Percentiles rank a stretch among this genome's conserved stretches.
Conservation (phyloP, 2,113 vertebrate genomes). For the Heptranchias perlo region DNA sequence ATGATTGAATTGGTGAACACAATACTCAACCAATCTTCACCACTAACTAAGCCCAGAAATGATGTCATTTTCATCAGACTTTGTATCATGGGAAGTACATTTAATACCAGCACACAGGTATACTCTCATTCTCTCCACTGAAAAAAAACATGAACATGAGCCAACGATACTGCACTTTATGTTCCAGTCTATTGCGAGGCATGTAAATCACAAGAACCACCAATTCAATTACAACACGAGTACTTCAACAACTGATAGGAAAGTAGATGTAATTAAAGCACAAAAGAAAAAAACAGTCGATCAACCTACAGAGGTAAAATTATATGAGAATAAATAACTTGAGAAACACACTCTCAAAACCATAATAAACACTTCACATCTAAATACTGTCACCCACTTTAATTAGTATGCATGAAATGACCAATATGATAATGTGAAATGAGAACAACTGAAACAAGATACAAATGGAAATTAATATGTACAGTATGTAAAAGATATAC, state of each 20-base stretch:
- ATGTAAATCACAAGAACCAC: background rate
- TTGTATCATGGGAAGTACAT: background rate
- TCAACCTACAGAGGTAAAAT: background rate
- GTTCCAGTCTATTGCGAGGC: constrained; percentile 2
- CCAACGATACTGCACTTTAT: background rate
- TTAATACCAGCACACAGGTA: background rate
- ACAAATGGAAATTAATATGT: background rate
- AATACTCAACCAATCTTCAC: background rate
- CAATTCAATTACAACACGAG: background rate
- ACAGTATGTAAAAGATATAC: background rate
- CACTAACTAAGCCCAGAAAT: background rate
- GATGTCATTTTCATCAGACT: background rate
- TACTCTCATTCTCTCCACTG: background rate
- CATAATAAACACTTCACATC: background rate
- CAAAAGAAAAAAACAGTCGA: background rate
- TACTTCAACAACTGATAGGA: background rate
- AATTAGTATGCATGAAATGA: background rate
- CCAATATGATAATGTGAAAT: background rate
- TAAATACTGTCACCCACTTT: background rate
- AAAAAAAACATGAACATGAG: background rate
- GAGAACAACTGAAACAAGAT: background rate
- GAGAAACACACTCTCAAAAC: background rate
- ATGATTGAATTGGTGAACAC: background rate
- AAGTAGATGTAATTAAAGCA: background rate
- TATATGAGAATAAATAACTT: background rate